A percentile compares a stretch with the other conserved stretches of the same genome.
phyloP scores from a whole-genome alignment of 2,888 invertebrate species.

The Ceraclea dissimilis region DNA sequence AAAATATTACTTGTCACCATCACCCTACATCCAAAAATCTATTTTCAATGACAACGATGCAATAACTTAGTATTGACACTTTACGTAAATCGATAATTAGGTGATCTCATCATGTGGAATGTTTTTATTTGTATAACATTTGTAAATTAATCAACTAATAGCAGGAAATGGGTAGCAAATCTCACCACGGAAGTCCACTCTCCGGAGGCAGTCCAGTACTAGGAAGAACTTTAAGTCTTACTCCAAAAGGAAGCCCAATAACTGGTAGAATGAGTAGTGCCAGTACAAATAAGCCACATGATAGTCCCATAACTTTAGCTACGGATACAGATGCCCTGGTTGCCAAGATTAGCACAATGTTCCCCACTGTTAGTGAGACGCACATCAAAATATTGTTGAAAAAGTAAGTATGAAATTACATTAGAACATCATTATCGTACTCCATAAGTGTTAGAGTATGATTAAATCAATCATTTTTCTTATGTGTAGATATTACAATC shows the following conservation, averaged over 20 bases:
- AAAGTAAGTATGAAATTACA: conserved; percentile 64
- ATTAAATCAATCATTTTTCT: not conserved
- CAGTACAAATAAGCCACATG: conserved; percentile 49
- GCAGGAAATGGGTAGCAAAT: conserved; percentile 29
- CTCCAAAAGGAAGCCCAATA: conserved; percentile 44
- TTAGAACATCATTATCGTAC: too few relatives aligned
- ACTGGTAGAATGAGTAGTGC: conserved; percentile 42
- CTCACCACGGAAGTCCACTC: conserved; percentile 35
- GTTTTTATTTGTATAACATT: too few relatives aligned
- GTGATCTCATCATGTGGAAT: too few relatives aligned
- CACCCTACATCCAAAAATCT: too few relatives aligned
- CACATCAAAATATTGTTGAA: conserved; percentile 80
- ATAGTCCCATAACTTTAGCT: conserved; percentile 55
- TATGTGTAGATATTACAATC: conserved; percentile 74
- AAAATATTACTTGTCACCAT: too few relatives aligned
- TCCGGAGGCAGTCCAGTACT: conserved; percentile 40
- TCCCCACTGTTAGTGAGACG: conserved; percentile 83
- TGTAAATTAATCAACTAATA: too few relatives aligned
- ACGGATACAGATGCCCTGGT: conserved; percentile 67
- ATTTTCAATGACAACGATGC: too few relatives aligned
- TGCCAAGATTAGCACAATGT: conserved; percentile 76
- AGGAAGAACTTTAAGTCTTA: conserved; percentile 43
- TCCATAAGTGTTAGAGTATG: not conserved
- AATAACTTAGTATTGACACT: too few relatives aligned
- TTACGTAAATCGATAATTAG: too few relatives aligned